Base-by-base conservation (phyloP, 2,113 vertebrate species). In the Aleadryas rufinucha region DNA sequence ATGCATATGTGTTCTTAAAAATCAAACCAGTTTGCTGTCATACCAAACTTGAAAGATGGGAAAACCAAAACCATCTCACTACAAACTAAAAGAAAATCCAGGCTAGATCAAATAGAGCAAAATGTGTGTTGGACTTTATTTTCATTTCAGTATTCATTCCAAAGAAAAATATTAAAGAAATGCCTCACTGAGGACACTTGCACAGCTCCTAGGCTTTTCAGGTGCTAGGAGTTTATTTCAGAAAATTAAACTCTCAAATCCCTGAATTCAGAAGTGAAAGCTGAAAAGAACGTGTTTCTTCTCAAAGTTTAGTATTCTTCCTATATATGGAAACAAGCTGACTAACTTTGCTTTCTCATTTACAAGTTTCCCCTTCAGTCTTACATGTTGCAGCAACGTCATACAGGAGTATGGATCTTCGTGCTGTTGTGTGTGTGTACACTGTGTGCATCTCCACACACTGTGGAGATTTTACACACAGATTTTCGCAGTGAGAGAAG, bases 71-170 rank as follows among this genome's bases (percentile, higher is more conserved):
- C 56, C 5, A 5, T 61, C 50, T 37, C 22, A 28, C 9, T 64
- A 20, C 21, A 72, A 49, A 63, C 13, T 50, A 50, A 35, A 27
- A 61, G 45, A 39, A 94, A 89, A 83, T 65, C 7, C 20, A 56
- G 42, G 24, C 76, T 82, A 87, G 80, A 94, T 87, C 60, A 95
- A 97, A 57, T 72, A 63, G 61, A 84, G 45, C 22, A 66, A 61
- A 88, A 88, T 68, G 16, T 76, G 80, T 95, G 39, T 52, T 77
- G 88, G 80, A 86, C 71, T 93, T 86, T 5, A 54, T 47, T 93
- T 92, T 60, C 19, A 81, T 81, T 74, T 78, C 42, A 39, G 4
- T 74, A 47, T 63, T 83, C 7, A 52, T 53, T 85, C n/a, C 44
- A 75, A 89, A 71, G 18, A 31, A 54, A 64, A 70, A 68, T 1